Evolutionary conservation across 2,797 vertebrate species (phyloP).

Genomic region (Lepus townsendii): DNA sequence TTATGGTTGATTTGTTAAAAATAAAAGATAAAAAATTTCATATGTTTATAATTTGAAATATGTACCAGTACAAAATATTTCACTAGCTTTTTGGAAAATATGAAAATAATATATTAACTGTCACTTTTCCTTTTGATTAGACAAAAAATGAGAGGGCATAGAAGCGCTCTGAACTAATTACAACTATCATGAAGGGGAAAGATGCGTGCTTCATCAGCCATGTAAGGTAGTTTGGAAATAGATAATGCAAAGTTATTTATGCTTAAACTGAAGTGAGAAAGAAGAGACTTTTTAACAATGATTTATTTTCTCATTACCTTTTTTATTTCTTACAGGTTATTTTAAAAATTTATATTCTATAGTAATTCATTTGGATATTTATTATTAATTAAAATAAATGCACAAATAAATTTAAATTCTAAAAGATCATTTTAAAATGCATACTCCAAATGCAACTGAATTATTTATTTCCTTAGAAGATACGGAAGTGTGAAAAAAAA

Average conservation of each 20-base stretch:
- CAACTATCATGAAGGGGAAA: background rate
- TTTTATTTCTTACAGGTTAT: background rate
- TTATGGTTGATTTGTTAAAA: background rate
- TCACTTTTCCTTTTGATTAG: background rate
- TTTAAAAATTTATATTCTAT: background rate
- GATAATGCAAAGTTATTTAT: background rate
- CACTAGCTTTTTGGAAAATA: background rate
- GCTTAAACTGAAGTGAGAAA: background rate
- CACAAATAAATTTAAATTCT: background rate
- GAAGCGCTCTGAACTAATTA: background rate
- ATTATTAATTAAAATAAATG: background rate
- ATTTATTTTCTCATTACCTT: background rate
- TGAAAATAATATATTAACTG: background rate
- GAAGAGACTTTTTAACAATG: background rate
- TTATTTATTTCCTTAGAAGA: constrained; percentile 3
- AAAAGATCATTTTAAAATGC: constrained; percentile 6
- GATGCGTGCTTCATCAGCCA: background rate
- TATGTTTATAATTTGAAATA: background rate
- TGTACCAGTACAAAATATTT: background rate
- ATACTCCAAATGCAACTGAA: background rate
- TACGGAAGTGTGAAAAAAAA: constrained; percentile 39
- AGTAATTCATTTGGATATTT: background rate
- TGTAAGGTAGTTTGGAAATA: background rate
- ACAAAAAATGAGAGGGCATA: background rate
- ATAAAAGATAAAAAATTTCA: background rate